A percentile compares a stretch with the other conserved stretches of the same genome.
Conservation (phyloP, 1,140 invertebrate species). For the Saccostrea echinata region DNA sequence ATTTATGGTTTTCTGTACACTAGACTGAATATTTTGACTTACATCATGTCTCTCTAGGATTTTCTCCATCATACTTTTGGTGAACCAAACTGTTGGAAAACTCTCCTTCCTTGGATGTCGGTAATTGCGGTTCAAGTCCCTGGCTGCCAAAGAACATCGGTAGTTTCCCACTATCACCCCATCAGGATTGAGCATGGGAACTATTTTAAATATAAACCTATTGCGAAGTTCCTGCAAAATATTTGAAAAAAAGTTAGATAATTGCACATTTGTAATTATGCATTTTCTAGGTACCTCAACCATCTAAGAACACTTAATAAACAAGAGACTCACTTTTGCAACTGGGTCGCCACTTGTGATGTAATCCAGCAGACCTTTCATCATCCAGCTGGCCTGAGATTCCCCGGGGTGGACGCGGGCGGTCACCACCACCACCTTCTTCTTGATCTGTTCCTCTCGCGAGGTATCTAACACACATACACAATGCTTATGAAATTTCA, state of each 20-base stretch:
- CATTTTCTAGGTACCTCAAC: no score
- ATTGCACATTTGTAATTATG: no score
- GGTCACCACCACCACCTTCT: constrained; percentile 82
- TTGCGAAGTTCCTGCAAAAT: constrained; percentile 71
- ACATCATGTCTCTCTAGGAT: constrained; percentile 72
- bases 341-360: constrained; percentile 70
- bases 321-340: constrained; percentile 66
- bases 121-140: constrained; percentile 79
- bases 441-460: constrained; percentile 64
- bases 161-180: constrained; percentile 80
- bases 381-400: constrained; percentile 80
- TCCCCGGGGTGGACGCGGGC: constrained; percentile 79
- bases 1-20: no score
- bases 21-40: constrained; percentile 35
- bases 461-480: constrained; percentile 49
- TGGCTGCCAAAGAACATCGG: constrained; percentile 76
- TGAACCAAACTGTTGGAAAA: constrained; percentile 75
- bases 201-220: constrained; percentile 86
- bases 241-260: background rate
- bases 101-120: constrained; percentile 76
- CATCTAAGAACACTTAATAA: background rate
- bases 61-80: constrained; percentile 73
- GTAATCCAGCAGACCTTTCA: constrained; percentile 78
- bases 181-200: constrained; percentile 80
- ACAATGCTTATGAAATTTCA: background rate